phyloP scores from a whole-genome alignment of 2,797 vertebrate genomes.

The Tiaroga cobitis region DNA sequence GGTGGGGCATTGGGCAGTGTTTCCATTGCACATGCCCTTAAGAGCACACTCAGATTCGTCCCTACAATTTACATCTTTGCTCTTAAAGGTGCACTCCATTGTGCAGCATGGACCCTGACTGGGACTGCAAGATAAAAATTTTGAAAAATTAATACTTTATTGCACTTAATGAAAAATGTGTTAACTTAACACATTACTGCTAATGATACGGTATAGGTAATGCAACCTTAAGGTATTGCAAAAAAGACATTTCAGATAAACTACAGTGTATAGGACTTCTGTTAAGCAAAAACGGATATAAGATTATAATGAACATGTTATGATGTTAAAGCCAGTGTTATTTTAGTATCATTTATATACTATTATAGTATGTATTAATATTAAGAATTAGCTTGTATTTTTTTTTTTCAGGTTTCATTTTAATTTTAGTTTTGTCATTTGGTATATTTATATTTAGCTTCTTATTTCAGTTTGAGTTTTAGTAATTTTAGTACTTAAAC shows the following conservation, averaged over 20 bases:
- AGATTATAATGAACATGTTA: not conserved
- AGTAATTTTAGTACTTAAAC: not conserved
- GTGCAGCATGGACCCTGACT: constrained; percentile 96
- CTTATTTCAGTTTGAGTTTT: not conserved
- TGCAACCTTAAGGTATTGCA: not conserved
- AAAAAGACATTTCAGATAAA: not conserved
- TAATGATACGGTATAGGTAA: not conserved
- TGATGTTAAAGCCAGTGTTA: not conserved
- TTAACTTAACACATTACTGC: not conserved
- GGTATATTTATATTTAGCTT: not conserved
- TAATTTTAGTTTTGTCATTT: not conserved
- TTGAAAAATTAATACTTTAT: not conserved
- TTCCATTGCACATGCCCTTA: constrained; percentile 84
- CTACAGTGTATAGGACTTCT: not conserved
- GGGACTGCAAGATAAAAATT: constrained; percentile 76
- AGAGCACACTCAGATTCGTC: constrained; percentile 87
- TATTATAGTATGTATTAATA: not conserved
- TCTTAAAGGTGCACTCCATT: constrained; percentile 77
- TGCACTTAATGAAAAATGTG: not conserved
- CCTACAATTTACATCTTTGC: constrained; percentile 77
- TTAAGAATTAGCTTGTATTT: not conserved
- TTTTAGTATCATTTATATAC: not conserved
- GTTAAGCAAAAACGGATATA: not conserved
- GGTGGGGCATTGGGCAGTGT: constrained; percentile 82
- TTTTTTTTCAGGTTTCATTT: not conserved